Conservation (phyloP, 2,113 vertebrate species). For the Epinephelus fuscoguttatus region DNA sequence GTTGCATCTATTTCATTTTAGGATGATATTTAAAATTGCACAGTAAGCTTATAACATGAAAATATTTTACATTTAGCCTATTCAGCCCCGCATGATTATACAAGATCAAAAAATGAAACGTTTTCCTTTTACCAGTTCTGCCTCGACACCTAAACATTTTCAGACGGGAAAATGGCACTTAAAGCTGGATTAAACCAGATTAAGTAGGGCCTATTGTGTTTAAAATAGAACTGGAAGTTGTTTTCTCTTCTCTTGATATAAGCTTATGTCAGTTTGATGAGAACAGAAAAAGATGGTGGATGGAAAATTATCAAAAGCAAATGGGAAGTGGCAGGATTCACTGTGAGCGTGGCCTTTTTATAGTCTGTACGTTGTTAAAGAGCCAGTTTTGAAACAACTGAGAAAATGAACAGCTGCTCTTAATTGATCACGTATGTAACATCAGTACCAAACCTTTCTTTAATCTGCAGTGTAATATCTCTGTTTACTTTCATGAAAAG, state of each 20-base stretch:
- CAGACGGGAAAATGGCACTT: background rate
- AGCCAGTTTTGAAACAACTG: background rate
- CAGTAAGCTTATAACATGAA: background rate
- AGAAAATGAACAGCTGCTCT: constrained; percentile 14
- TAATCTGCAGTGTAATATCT: background rate
- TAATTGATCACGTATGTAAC: background rate
- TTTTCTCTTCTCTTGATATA: background rate
- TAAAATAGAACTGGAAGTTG: background rate
- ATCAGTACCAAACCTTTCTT: background rate
- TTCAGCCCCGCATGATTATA: background rate
- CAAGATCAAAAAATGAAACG: background rate
- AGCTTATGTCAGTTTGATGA: background rate
- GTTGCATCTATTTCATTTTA: background rate
- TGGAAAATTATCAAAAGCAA: background rate
- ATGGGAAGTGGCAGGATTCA: background rate
- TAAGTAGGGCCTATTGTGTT: background rate
- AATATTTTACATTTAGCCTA: background rate
- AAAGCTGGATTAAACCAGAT: background rate
- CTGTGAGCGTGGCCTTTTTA: background rate
- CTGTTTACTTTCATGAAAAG: background rate
- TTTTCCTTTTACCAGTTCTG: background rate
- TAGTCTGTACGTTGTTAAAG: no score
- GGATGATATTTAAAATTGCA: background rate
- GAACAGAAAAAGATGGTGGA: background rate
- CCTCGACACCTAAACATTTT: background rate